Percentiles rank a stretch among this genome's conserved stretches.
phyloP scores from a whole-genome alignment of 2,888 invertebrate species.

The Lepidonotus clava region DNA sequence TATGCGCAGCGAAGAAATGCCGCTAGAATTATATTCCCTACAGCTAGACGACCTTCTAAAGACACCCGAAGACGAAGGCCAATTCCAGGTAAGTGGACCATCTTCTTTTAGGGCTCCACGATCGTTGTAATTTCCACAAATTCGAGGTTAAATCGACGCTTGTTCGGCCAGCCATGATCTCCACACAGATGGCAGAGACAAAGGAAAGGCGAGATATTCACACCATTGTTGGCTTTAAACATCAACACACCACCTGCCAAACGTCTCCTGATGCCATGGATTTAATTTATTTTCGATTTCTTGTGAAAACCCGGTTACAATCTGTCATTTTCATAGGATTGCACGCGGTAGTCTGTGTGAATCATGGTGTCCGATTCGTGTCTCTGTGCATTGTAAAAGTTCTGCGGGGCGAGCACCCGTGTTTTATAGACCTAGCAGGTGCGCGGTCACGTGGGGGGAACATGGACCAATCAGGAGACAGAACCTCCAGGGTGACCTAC shows the following conservation, averaged over 20 bases:
- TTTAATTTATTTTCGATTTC: too few relatives aligned
- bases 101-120: background rate
- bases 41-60: background rate
- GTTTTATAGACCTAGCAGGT: conserved; percentile 11
- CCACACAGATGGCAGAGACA: background rate
- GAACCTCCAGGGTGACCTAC: too few relatives aligned
- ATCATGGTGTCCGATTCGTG: too few relatives aligned
- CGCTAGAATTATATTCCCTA: background rate
- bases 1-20: conserved; percentile 42
- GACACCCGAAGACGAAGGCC: background rate
- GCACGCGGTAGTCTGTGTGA: too few relatives aligned
- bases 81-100: background rate
- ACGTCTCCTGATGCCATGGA: too few relatives aligned
- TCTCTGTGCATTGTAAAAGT: background rate
- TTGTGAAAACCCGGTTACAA: too few relatives aligned
- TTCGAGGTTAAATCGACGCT: background rate
- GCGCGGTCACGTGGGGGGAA: conserved; percentile 7
- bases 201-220: conserved; percentile 32
- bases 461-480: background rate
- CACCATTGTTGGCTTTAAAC: too few relatives aligned
- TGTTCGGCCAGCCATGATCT: background rate
- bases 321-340: too few relatives aligned
- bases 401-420: background rate
- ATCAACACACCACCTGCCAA: too few relatives aligned
- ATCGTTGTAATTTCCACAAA: too few relatives aligned